A percentile compares a stretch with the other conserved stretches of the same genome.
phyloP scores from a whole-genome alignment of 2,888 invertebrate species.

The Drosophila lacicola region DNA sequence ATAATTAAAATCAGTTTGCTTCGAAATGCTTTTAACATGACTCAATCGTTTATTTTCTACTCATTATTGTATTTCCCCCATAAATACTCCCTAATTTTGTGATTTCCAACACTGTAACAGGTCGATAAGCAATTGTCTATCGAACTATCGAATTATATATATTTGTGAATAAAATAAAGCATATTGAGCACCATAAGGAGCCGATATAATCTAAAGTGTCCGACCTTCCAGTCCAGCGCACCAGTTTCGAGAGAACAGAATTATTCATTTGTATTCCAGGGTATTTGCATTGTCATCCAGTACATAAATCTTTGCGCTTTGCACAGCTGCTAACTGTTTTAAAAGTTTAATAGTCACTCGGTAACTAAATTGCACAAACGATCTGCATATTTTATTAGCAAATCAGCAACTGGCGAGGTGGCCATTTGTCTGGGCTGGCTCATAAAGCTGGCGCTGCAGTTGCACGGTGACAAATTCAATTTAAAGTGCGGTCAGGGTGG shows the following conservation, averaged over 20 bases:
- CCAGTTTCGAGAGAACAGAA: too few relatives aligned
- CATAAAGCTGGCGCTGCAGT: conserved; percentile 36
- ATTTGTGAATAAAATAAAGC: too few relatives aligned
- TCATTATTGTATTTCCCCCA: conserved; percentile 1
- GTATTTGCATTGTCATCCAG: conserved; percentile 12
- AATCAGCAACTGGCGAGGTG: conserved; percentile 32
- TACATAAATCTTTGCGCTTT: not conserved
- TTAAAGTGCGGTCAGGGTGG: conserved; percentile 17
- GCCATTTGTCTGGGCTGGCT: conserved; percentile 15
- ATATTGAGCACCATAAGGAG: too few relatives aligned
- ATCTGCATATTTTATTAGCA: conserved; percentile 35
- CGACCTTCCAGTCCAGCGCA: too few relatives aligned
- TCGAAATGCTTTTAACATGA: not conserved
- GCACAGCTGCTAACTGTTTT: conserved; percentile 20
- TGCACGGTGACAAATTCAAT: conserved; percentile 47
- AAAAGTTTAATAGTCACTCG: conserved; percentile 43
- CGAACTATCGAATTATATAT: too few relatives aligned
- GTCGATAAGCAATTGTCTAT: not conserved
- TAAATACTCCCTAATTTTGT: not conserved
- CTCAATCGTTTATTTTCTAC: not conserved
- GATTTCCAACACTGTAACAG: conserved; percentile 2
- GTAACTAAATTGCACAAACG: conserved; percentile 6
- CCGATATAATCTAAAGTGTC: too few relatives aligned
- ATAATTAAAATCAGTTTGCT: not conserved
- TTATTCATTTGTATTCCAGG: not conserved